Evolutionary conservation across 2,797 vertebrate species (phyloP).

Genomic region (Cossypha dichroa): DNA sequence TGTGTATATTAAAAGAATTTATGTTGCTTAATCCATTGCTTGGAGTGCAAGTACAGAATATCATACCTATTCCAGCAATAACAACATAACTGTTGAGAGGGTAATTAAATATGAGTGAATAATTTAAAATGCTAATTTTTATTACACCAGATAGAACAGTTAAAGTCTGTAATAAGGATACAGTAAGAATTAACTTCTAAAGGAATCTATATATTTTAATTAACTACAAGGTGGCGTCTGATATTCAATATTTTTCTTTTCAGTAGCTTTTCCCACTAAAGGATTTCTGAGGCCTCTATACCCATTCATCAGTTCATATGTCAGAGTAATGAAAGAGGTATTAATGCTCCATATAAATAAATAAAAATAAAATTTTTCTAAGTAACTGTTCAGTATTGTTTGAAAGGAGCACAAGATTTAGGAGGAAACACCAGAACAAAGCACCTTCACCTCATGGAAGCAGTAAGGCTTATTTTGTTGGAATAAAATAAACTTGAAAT

Average conservation of each 20-base stretch:
- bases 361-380: not conserved
- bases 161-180: not conserved
- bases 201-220: not conserved
- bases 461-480: not conserved
- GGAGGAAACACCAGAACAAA: not conserved
- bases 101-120: not conserved
- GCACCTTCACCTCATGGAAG: not conserved
- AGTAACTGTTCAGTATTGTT: not conserved
- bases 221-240: not conserved
- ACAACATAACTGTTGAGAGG: not conserved
- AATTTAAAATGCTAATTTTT: not conserved
- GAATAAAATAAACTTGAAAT: not conserved
- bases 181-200: not conserved
- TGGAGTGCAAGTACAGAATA: not conserved
- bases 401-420: not conserved
- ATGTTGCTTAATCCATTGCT: not conserved
- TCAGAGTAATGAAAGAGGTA: not conserved
- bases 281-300: not conserved
- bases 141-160: not conserved
- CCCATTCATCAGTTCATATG: rapidly evolving
- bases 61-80: not conserved
- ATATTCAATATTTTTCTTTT: not conserved
- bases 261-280: not conserved
- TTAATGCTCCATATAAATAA: not conserved
- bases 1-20: not conserved